Conservation (phyloP, 2,888 invertebrate species). For the Lydus trimaculatus region DNA sequence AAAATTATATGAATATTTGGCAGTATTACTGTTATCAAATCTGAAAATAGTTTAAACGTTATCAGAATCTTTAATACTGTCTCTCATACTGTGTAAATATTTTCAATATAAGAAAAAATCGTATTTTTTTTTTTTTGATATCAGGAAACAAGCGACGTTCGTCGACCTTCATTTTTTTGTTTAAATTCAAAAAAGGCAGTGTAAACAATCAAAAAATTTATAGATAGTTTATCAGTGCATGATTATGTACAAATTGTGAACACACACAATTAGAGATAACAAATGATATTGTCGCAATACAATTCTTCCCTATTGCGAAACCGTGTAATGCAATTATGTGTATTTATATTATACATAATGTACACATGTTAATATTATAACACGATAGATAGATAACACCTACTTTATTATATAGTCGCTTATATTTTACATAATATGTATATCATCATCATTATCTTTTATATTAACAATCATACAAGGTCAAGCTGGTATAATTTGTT, state of each 20-base stretch:
- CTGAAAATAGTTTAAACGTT: neutral
- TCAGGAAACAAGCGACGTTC: neutral
- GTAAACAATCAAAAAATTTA: conserved; percentile 26
- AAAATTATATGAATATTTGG: neutral
- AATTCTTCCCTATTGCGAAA: neutral
- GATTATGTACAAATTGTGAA: conserved; percentile 29
- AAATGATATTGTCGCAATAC: neutral
- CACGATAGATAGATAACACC: too few relatives aligned
- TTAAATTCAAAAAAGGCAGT: conserved; percentile 6
- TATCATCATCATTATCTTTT: neutral
- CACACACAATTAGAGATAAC: neutral
- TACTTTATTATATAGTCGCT: neutral
- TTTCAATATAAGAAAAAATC: neutral
- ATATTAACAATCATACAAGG: neutral
- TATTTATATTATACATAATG: neutral
- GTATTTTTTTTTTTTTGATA: neutral
- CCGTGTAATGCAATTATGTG: neutral
- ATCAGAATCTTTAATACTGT: neutral
- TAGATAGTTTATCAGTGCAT: conserved; percentile 31
- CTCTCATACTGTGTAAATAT: neutral
- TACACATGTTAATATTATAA: neutral
- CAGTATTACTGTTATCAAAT: neutral
- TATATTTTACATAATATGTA: neutral
- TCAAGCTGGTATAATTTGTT: neutral
- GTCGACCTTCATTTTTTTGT: conserved; percentile 30